phyloP scores from a whole-genome alignment of 2,888 invertebrate genomes.

The Troglohyphantes excavatus region DNA sequence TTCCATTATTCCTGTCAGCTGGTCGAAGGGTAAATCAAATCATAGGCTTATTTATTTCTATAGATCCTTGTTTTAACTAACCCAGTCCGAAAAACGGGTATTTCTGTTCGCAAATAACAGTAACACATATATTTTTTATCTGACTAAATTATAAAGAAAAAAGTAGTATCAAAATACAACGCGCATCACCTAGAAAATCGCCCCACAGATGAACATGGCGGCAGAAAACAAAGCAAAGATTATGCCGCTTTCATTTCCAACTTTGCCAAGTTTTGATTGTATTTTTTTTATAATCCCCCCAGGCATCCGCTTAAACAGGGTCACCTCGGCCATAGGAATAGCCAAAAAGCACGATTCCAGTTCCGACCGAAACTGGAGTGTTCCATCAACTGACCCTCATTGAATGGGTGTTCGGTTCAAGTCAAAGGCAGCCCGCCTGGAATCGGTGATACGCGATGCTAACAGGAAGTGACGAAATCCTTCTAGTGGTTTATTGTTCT shows the following conservation, averaged over 20 bases:
- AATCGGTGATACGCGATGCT: slow-evolving; percentile 14
- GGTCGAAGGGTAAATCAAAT: no score
- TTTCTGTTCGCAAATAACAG: no score
- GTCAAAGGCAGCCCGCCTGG: background rate
- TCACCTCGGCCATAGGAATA: slow-evolving; percentile 52
- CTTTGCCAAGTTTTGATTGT: slow-evolving; percentile 8
- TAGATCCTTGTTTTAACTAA: no score
- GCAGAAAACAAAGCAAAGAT: slow-evolving; percentile 31
- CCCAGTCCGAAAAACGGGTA: no score
- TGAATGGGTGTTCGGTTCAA: slow-evolving; percentile 57
- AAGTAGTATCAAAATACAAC: no score
- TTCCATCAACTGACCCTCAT: slow-evolving; percentile 54
- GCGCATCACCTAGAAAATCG: no score
- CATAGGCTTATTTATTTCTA: no score
- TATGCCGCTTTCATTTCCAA: slow-evolving; percentile 13
- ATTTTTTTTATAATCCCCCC: slow-evolving; percentile 26
- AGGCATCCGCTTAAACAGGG: slow-evolving; percentile 53
- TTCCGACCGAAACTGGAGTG: slow-evolving; percentile 7
- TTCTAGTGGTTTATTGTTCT: slow-evolving; percentile 30
- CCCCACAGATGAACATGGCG: background rate
- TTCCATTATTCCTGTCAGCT: no score
- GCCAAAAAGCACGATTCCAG: slow-evolving; percentile 40
- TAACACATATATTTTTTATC: no score
- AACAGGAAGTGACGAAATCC: slow-evolving; percentile 47
- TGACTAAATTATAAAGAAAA: no score